Conservation (phyloP, 2,113 vertebrate genomes). For the Terrapene triunguis region DNA sequence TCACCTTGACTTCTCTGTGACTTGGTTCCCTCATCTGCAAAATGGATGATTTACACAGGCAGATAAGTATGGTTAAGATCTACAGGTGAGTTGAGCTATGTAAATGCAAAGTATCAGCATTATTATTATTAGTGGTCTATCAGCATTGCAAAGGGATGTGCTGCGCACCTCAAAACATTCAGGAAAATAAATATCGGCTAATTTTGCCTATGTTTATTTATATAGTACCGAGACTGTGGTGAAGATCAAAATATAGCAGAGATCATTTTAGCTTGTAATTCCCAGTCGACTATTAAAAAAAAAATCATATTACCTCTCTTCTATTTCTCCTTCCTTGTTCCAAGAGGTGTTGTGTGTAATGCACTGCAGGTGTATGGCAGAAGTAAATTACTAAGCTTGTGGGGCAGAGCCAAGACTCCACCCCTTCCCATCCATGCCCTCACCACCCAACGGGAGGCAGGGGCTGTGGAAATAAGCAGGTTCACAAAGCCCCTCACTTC, state of each 20-base stretch:
- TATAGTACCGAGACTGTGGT: not conserved
- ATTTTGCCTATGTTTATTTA: not conserved
- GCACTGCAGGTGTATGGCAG: not conserved
- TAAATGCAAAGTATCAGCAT: not conserved
- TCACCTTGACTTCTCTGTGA: not conserved
- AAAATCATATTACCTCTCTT: not conserved
- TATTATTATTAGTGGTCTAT: not conserved
- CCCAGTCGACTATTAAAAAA: not conserved
- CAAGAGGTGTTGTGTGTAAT: accelerated
- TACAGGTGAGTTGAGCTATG: accelerated
- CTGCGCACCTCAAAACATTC: not conserved
- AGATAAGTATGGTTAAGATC: not conserved
- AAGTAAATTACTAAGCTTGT: not conserved
- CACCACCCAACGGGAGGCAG: not conserved
- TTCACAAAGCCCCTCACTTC: not conserved
- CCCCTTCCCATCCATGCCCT: not conserved
- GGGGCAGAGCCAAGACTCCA: not conserved
- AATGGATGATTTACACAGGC: not conserved
- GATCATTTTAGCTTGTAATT: not conserved
- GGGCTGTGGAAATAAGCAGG: not conserved
- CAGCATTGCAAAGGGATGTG: not conserved
- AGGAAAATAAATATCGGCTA: not conserved
- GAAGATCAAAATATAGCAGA: not conserved
- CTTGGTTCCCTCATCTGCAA: not conserved
- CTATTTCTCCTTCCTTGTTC: not conserved